Conservation (phyloP, 2,888 invertebrate genomes). For the Myathropa florea region DNA sequence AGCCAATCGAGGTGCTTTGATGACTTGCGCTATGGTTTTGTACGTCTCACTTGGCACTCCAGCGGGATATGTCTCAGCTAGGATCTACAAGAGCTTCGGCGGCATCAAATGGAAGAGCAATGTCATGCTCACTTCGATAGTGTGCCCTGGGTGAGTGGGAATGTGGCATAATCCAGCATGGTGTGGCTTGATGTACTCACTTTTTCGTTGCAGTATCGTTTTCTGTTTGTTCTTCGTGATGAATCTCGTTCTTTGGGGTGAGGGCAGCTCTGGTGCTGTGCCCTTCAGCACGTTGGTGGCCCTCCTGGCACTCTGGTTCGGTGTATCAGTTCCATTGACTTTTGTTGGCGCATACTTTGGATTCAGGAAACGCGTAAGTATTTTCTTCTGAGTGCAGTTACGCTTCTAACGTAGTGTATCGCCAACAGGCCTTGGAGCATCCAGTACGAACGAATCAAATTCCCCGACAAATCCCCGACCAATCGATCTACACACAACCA, state of each 20-base stretch:
- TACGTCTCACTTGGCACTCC: constrained; percentile 98
- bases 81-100: constrained; percentile 99
- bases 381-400: constrained; percentile 1
- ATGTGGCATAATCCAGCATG: too few species aligned
- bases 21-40: constrained; percentile 98
- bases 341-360: constrained; percentile 99
- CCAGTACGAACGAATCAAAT: constrained; percentile 99
- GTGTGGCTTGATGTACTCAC: too few species aligned
- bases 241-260: constrained; percentile 97
- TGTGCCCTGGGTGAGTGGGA: constrained; percentile 96
- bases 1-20: constrained; percentile 98
- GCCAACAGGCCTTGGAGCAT: constrained; percentile 91
- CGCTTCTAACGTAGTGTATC: neutral
- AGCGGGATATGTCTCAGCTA: constrained; percentile 97
- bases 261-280: constrained; percentile 97
- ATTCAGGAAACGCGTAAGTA: constrained; percentile 95
- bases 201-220: constrained; percentile 87
- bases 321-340: constrained; percentile 98
- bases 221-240: constrained; percentile 98
- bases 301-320: constrained; percentile 96
- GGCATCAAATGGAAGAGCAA: constrained; percentile 99
- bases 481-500: constrained; percentile 98
- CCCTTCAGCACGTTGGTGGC: constrained; percentile 98
- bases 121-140: constrained; percentile 96
- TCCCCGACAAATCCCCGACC: constrained; percentile 98